A percentile compares a stretch with the other conserved stretches of the same genome.
phyloP scores from a whole-genome alignment of 2,797 vertebrate species.

The Crocodylus rhombifer region DNA sequence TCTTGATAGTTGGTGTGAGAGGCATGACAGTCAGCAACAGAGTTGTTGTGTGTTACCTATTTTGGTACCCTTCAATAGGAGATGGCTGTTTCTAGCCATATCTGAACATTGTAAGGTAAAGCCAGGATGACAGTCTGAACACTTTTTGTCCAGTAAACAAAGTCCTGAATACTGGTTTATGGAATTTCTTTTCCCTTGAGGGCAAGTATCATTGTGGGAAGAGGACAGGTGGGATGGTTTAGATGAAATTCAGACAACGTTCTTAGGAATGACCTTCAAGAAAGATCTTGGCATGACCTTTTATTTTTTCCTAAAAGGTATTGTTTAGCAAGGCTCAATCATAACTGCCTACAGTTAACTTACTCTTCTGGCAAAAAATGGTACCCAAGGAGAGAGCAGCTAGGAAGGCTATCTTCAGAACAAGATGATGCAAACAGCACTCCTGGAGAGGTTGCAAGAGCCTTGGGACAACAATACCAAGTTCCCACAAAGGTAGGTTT shows the following conservation, averaged over 20 bases:
- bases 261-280: background rate
- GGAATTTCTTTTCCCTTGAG: background rate
- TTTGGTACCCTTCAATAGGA: background rate
- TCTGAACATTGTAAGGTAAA: too few species aligned
- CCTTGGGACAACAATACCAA: background rate
- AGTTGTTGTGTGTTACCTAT: background rate
- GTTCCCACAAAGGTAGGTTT: background rate
- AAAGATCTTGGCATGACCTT: background rate
- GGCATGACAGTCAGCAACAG: background rate
- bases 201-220: background rate
- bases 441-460: background rate
- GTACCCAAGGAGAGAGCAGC: background rate
- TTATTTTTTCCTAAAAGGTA: background rate
- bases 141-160: background rate
- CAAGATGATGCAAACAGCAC: background rate
- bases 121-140: too few species aligned
- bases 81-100: too few species aligned
- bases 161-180: background rate
- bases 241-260: background rate
- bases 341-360: background rate
- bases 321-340: background rate
- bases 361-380: background rate
- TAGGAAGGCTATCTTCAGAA: background rate
- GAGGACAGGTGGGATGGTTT: background rate
- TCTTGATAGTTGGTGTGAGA: background rate